Base-by-base conservation (phyloP, 2,797 vertebrate species). In the Mus caroli region DNA sequence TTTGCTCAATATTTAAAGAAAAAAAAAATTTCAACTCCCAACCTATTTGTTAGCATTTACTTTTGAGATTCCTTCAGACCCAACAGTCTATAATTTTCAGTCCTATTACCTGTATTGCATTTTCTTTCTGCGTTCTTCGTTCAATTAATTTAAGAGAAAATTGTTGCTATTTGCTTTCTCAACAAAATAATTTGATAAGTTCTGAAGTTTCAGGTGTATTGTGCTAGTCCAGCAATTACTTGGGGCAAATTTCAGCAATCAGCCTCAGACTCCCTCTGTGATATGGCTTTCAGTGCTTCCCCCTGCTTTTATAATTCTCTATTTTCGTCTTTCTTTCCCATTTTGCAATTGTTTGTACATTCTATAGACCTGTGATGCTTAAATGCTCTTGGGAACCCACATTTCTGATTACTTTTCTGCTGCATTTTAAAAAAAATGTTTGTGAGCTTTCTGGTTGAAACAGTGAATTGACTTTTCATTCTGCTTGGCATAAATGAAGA, bases 261-360 rank as follows among this genome's bases (percentile, higher is more conserved):
- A 95, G n/a, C 26, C 24, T 93, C 75, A 94, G 79, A 91, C 71
- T 26, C 58, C 83, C 91, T 94, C 75, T 90, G 96, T 89, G 88
- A 77, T 89, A 90, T 3, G 28, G 54, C 86, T 88, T 94, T 96
- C 60, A 64, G 24, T 60, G 34, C 75, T 96, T 91, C 60, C 8
- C 76, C 31, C 52, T 84, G 54, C 76, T 95, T 95, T 83, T 95
- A 64, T 82, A 96, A 91, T 92, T 97, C 88, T 95, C 88, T 94
- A 80, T 96, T 95, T 87, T 88, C 46, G 11, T 90, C 34, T 94
- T 50, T 40, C 43, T 94, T 97, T 77, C 28, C 90, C 37, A 92
- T 87, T 97, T 97, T 95, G 93, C 95, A 96, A 95, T 96, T 96
- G 96, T 96, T 97, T 97, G 94, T 84, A 90, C 95, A 96, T 96